Conservation (phyloP, 2,888 invertebrate species). For the Polyommatus iphigenia region DNA sequence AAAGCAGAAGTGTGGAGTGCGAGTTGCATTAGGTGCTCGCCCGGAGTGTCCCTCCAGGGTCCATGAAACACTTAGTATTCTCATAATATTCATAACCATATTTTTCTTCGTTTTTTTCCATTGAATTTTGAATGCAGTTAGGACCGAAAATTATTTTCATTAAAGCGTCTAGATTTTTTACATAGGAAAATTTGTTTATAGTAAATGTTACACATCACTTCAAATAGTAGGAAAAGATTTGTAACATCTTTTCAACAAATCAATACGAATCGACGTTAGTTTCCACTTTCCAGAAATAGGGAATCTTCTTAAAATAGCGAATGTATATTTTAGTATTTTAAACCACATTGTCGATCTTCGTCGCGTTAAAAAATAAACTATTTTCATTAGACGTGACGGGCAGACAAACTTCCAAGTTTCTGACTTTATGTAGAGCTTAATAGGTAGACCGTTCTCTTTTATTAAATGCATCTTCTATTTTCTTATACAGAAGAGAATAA, state of each 20-base stretch:
- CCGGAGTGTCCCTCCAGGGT: neutral
- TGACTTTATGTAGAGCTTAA: too few species aligned
- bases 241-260: neutral
- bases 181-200: neutral
- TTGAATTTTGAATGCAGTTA: too few species aligned
- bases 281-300: neutral
- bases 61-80: neutral
- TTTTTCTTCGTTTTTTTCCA: neutral
- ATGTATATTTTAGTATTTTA: neutral
- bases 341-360: constrained; percentile 12
- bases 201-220: neutral
- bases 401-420: neutral
- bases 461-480: neutral
- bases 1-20: neutral
- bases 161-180: too few species aligned
- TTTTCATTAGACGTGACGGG: neutral
- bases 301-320: neutral
- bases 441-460: neutral
- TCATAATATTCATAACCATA: neutral
- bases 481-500: neutral
- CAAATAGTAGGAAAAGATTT: neutral
- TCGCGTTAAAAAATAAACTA: constrained; percentile 17
- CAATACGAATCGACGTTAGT: neutral
- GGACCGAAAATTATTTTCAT: too few species aligned
- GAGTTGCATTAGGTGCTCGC: neutral